phyloP scores from a whole-genome alignment of 2,113 vertebrate species.

The Chionodraco myersi region DNA sequence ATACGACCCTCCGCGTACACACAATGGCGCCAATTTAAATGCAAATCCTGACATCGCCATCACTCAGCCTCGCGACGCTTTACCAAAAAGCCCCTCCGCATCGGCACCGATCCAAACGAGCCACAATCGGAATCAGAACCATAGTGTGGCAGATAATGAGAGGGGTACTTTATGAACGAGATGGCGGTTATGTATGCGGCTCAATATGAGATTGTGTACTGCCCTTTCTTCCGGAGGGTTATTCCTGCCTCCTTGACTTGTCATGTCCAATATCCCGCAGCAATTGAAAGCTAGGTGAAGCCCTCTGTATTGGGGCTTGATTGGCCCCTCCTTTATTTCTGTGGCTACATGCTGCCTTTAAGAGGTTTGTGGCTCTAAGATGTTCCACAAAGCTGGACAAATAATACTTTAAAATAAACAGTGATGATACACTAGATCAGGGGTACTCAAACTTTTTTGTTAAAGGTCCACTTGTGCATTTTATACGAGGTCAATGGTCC shows the following conservation, averaged over 20 bases:
- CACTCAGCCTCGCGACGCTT: slow-evolving; percentile 61
- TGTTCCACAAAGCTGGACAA: slow-evolving; percentile 18
- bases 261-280: slow-evolving; percentile 50
- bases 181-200: slow-evolving; percentile 38
- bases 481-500: no score
- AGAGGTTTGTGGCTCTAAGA: slow-evolving; percentile 27
- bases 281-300: slow-evolving; percentile 34
- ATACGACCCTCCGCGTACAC: slow-evolving; percentile 64
- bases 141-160: slow-evolving; percentile 39
- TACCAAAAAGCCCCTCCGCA: slow-evolving; percentile 40
- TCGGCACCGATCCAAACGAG: slow-evolving; percentile 71
- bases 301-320: slow-evolving; percentile 2
- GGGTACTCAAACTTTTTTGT: no score
- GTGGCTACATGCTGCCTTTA: slow-evolving; percentile 11
- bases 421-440: neutral
- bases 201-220: slow-evolving; percentile 44
- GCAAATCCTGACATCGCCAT: slow-evolving; percentile 86
- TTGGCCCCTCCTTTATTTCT: slow-evolving; percentile 27
- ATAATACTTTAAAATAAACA: neutral
- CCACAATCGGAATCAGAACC: slow-evolving; percentile 48
- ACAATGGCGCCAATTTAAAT: slow-evolving; percentile 84
- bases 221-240: slow-evolving; percentile 2
- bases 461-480: no score
- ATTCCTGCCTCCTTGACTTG: slow-evolving; percentile 31
- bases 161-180: slow-evolving; percentile 9